A percentile compares a stretch with the other conserved stretches of the same genome.
Evolutionary conservation across 2,113 vertebrate species (phyloP).

Genomic region (Rousettus leschenaultii): DNA sequence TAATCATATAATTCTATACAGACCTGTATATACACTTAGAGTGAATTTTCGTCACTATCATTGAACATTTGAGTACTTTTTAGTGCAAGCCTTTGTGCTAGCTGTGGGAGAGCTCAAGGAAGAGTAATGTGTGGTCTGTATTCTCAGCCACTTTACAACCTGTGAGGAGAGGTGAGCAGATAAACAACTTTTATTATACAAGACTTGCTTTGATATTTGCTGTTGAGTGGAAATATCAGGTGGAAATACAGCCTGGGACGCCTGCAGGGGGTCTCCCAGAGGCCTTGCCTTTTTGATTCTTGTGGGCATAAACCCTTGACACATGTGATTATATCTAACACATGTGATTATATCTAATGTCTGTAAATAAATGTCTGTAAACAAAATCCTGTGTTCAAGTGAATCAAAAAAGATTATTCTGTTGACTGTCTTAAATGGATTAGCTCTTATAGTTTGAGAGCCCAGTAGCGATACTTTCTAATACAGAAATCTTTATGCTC

Average conservation of each 20-base stretch:
- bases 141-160: neutral
- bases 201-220: neutral
- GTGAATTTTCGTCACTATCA: neutral
- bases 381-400: neutral
- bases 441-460: neutral
- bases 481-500: neutral
- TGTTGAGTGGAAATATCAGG: neutral
- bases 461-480: neutral
- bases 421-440: slow-evolving; percentile 20
- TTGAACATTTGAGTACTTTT: neutral
- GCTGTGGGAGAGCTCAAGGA: neutral
- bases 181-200: neutral
- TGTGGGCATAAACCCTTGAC: neutral
- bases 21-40: neutral
- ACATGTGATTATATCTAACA: neutral
- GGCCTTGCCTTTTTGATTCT: neutral
- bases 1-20: neutral
- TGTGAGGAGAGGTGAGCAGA: neutral
- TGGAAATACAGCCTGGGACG: neutral
- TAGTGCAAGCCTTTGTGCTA: neutral
- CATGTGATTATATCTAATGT: neutral
- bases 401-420: slow-evolving; percentile 6
- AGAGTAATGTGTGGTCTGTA: neutral
- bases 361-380: neutral
- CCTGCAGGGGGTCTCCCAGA: neutral